Base-by-base conservation (phyloP, 2,888 invertebrate species). In the Dicyrtoma fusca region DNA sequence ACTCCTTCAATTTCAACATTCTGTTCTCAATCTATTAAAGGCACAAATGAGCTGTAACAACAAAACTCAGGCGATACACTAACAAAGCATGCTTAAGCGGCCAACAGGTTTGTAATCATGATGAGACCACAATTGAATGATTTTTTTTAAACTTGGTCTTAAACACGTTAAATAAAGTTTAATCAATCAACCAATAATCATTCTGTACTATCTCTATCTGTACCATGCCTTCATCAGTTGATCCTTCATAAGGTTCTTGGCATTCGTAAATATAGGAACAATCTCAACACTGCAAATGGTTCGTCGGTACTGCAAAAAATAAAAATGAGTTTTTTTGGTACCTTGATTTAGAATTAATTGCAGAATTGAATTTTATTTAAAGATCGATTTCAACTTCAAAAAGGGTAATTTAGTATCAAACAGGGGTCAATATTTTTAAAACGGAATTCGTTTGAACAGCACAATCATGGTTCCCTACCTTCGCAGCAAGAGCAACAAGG, bases 1-100 rank as follows among this genome's bases (percentile, higher is more conserved):
- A 78, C 68, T 76, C 71, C 14, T 73, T 74, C 21, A 80, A 47
- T 19, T 75, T 73, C 5, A 65, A 25, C 19, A 79, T 73, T 26
- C 79, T 59, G 25, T 71, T 69, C n/a, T 78, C 76, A 21, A 79
- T 70, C 77, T 77, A 53, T n/a, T 1, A 5, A 17, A 26, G n/a
- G n/a, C n/a, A 14, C 19, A 61, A 61, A 61, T 13, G 62, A 34
- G 3, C 14, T 23, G 23, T 34, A 34, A 34, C 3, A 34, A 64
- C 11, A 44, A 34, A 14, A 23, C 5, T 57, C 49, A 10, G n/a
- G n/a, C n/a, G 49, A 49, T 49, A 49, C 49, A 49, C 19, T 6
- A 17, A 4, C 19, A 55, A 17, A 21, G 34, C 34, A 5, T 5
- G 34, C 34, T 34, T n/a, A n/a, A n/a, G n/a, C n/a, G n/a, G n/a